phyloP scores from a whole-genome alignment of 2,797 vertebrate genomes.

The Poliocrania exsul region DNA sequence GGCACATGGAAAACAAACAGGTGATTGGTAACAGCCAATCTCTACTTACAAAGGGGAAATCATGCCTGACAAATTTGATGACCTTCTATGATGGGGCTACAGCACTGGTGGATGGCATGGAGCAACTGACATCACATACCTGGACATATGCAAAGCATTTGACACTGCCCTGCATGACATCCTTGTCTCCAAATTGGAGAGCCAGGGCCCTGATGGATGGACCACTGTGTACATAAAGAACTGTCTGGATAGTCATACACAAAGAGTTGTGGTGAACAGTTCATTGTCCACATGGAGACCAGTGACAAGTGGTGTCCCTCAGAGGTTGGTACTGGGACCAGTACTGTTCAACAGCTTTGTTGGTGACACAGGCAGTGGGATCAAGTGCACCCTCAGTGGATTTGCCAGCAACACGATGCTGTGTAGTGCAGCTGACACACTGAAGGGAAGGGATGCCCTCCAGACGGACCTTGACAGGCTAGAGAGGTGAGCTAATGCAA shows the following conservation, averaged over 20 bases:
- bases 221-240: neutral
- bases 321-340: neutral
- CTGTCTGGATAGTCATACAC: neutral
- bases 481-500: too few relatives aligned
- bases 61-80: neutral
- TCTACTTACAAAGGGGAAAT: neutral
- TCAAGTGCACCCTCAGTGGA: neutral
- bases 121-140: neutral
- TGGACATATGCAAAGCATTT: rapidly evolving
- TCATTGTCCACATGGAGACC: neutral
- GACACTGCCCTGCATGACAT: neutral
- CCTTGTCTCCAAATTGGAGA: neutral
- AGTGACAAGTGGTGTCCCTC: neutral
- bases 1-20: neutral
- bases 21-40: neutral
- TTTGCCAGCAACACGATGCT: neutral
- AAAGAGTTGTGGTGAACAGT: neutral
- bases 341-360: neutral
- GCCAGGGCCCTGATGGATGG: neutral
- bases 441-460: neutral
- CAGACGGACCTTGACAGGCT: neutral
- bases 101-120: neutral
- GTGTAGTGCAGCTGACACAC: rapidly evolving
- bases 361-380: neutral
- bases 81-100: neutral